These are phyloP conservation scores for Aradophagus sp. DNA, from an alignment of 1,140 invertebrate genomes.

Conservation along the genomic window DNA sequence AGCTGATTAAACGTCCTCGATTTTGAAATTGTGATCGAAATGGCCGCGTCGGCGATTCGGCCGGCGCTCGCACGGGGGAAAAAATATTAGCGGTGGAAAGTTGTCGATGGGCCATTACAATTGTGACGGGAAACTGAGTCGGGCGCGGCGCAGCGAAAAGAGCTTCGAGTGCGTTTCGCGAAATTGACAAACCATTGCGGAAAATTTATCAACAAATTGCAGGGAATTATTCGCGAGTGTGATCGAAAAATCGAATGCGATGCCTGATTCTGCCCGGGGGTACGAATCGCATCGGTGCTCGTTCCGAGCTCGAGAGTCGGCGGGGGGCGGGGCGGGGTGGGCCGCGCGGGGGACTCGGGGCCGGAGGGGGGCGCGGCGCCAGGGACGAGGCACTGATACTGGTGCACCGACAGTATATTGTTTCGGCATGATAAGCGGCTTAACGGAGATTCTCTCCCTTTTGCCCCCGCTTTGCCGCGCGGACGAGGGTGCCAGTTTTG, in stretches of 20 bases:
- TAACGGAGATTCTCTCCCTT: constrained; percentile 72
- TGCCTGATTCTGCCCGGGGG: constrained; percentile 46
- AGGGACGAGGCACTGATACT: constrained; percentile 71
- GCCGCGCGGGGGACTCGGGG: neutral
- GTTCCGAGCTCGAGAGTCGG: constrained; percentile 46
- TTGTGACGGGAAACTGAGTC: constrained; percentile 13
- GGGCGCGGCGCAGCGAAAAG: constrained; percentile 18
- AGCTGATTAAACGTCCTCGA: too few relatives aligned
- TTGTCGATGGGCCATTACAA: too few relatives aligned
- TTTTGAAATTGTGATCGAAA: too few relatives aligned
- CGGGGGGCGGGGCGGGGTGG: constrained; percentile 10
- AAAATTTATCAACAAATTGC: constrained; percentile 52
- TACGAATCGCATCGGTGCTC: constrained; percentile 46
- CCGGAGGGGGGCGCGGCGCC: neutral
- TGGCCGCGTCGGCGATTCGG: too few relatives aligned
- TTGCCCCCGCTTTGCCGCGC: constrained; percentile 51
- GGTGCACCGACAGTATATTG: constrained; percentile 75
- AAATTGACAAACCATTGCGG: constrained; percentile 52
- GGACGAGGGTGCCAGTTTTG: constrained; percentile 63
- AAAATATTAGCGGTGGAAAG: too few relatives aligned
- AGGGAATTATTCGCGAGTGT: constrained; percentile 49
- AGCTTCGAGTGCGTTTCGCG: constrained; percentile 32
- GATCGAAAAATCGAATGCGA: constrained; percentile 53
- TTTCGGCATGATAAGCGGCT: constrained; percentile 76
- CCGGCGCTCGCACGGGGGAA: too few relatives aligned